Percentiles rank a stretch among this genome's conserved stretches.
Conservation (phyloP, 1,140 invertebrate species). For the Pogonus chalceus region DNA sequence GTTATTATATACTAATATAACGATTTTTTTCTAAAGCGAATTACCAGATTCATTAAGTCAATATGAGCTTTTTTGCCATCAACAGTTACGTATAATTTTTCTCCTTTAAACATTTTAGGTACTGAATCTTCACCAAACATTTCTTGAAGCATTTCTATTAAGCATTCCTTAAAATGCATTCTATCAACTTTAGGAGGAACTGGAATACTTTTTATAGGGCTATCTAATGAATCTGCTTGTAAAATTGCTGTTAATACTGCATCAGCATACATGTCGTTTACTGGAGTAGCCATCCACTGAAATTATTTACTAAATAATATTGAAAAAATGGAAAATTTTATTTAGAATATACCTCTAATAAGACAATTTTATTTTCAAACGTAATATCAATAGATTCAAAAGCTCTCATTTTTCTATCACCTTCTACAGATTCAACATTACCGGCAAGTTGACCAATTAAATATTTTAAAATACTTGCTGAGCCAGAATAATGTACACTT, state of each 20-base stretch:
- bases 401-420: conserved; percentile 60
- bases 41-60: conserved; percentile 68
- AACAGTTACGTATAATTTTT: conserved; percentile 76
- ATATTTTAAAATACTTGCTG: conserved; percentile 67
- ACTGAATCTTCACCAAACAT: conserved; percentile 93
- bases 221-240: conserved; percentile 60
- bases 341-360: conserved; percentile 55
- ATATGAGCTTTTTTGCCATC: conserved; percentile 79
- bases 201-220: conserved; percentile 47
- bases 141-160: conserved; percentile 85
- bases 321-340: background rate
- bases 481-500: conserved; percentile 78
- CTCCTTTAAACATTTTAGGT: conserved; percentile 89
- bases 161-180: conserved; percentile 87
- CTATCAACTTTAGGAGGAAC: conserved; percentile 59
- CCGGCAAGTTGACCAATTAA: conserved; percentile 63
- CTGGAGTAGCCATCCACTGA: conserved; percentile 86
- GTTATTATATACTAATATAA: background rate
- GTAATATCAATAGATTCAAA: conserved; percentile 73
- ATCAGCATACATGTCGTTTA: conserved; percentile 97
- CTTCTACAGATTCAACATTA: conserved; percentile 60
- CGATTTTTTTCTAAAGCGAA: conserved; percentile 5
- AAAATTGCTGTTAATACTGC: conserved; percentile 77
- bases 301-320: conserved; percentile 23
- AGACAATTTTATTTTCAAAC: conserved; percentile 74